Base-by-base conservation (phyloP, 2,797 vertebrate species). In the Halcyon chelicuti region DNA sequence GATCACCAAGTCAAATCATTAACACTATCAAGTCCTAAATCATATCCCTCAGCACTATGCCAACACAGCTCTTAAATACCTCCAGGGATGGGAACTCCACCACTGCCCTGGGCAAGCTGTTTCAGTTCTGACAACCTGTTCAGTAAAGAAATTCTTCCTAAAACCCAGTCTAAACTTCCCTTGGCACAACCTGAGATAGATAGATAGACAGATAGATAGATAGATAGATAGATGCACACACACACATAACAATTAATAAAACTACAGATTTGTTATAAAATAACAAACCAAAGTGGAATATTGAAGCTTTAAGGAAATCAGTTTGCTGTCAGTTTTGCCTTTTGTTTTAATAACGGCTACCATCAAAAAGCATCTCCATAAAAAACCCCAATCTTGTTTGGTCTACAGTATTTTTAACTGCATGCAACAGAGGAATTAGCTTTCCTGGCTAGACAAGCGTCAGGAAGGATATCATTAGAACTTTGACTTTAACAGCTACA, bases 391-490 rank as follows among this genome's bases (percentile, higher is more conserved):
- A 35, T 40, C 26, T n/a, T 26, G 20, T 49, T 76, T 49, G 33
- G 17, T 76, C 63, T 63, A 62, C n/a, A 33, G 28, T 63, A 87
- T 70, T 92, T 87, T 92, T 91, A 93, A 91, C 58, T 20, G 9
- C 31, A 46, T 10, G 17, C 29, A 86, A 78, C 39, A 84, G 67
- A 75, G 77, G 20, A 90, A 47, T 5, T 75, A 57, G 40, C 73
- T 55, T 58, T 86, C 51, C 73, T 62, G 66, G 62, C 61, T 94
- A 79, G 84, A 85, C 29, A 88, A 90, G 35, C 13, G 21, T 87
- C 80, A 92, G 76, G 67, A 47, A 94, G 61, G 42, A 33, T 70
- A 81, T 76, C 82, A 92, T 71, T 55, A 90, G 63, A 94, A 85
- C 79, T 71, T 67, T 9, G 22, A 87, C 28, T 63, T 77, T 55